These are phyloP conservation scores for Eleutherodactylus coqui DNA, from an alignment of 2,797 vertebrate species.

Conservation along the genomic window DNA sequence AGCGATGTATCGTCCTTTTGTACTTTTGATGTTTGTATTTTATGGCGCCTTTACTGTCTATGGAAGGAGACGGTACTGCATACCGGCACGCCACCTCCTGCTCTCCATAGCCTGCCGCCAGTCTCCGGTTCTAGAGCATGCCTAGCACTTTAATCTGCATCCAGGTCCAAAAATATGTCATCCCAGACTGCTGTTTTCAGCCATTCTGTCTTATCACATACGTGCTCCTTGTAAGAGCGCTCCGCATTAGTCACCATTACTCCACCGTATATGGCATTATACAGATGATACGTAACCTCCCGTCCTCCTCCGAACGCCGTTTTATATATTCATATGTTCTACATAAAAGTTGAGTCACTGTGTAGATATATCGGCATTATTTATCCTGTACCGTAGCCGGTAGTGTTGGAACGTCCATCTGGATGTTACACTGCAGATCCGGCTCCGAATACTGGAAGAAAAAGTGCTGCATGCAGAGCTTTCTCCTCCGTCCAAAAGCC, in stretches of 20 bases:
- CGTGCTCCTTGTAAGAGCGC: background rate
- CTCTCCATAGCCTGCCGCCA: background rate
- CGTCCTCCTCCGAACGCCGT: background rate
- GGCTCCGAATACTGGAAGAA: too few relatives aligned
- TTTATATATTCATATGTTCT: background rate
- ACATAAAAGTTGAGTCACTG: background rate
- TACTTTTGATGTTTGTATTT: slow-evolving; percentile 17
- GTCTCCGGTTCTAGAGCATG: slow-evolving; percentile 14
- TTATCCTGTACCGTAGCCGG: background rate
- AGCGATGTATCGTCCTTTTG: background rate
- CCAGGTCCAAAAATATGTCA: background rate
- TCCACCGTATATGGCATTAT: background rate
- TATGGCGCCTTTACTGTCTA: slow-evolving; percentile 11
- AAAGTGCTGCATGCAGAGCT: too few relatives aligned
- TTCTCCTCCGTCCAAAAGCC: too few relatives aligned
- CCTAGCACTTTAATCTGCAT: slow-evolving; percentile 46
- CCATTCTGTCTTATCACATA: background rate
- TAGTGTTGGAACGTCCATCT: too few relatives aligned
- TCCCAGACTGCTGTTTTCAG: background rate
- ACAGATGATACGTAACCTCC: background rate
- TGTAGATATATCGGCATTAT: background rate
- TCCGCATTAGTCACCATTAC: background rate
- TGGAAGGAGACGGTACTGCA: background rate
- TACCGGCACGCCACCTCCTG: background rate
- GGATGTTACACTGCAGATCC: too few relatives aligned